Evolutionary conservation across 2,797 vertebrate genomes (phyloP).

Genomic region (Parauchenoglanis ngamensis): DNA sequence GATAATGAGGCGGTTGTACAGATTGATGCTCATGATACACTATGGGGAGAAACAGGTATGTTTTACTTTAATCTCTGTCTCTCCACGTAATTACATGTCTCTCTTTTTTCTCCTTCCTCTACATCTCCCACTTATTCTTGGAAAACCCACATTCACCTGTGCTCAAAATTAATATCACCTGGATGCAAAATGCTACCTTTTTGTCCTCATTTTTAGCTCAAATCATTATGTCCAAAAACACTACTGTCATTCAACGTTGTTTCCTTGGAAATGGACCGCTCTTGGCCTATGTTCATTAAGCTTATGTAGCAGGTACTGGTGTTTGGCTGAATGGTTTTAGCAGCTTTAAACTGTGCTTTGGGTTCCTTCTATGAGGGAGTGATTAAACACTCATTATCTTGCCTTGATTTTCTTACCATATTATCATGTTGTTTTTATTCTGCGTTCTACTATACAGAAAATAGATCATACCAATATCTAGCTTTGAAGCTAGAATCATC

Average conservation of each 20-base stretch:
- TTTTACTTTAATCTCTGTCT: slow-evolving; percentile 53
- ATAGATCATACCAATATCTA: background rate
- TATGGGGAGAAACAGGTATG: slow-evolving; percentile 99
- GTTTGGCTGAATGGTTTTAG: background rate
- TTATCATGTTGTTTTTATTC: background rate
- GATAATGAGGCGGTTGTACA: slow-evolving; percentile 84
- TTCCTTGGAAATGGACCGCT: background rate
- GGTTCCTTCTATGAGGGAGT: background rate
- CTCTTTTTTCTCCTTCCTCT: slow-evolving; percentile 52
- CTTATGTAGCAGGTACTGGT: background rate
- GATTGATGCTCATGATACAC: slow-evolving; percentile 89
- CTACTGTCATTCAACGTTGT: background rate
- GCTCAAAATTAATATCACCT: slow-evolving; percentile 44
- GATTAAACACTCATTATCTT: background rate
- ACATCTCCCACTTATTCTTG: slow-evolving; percentile 32
- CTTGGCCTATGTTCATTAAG: background rate
- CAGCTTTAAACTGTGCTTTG: background rate
- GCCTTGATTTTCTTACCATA: background rate
- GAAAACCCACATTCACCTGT: slow-evolving; percentile 61
- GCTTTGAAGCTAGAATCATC: background rate
- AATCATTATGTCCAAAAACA: slow-evolving; percentile 13
- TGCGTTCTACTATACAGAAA: background rate
- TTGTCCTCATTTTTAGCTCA: background rate
- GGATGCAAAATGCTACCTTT: background rate
- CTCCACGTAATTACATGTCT: background rate